A percentile compares a stretch with the other conserved stretches of the same genome.
Conservation (phyloP, 37 sponge, comb jelly and placozoan species). For the Aplysina aerophoba region DNA sequence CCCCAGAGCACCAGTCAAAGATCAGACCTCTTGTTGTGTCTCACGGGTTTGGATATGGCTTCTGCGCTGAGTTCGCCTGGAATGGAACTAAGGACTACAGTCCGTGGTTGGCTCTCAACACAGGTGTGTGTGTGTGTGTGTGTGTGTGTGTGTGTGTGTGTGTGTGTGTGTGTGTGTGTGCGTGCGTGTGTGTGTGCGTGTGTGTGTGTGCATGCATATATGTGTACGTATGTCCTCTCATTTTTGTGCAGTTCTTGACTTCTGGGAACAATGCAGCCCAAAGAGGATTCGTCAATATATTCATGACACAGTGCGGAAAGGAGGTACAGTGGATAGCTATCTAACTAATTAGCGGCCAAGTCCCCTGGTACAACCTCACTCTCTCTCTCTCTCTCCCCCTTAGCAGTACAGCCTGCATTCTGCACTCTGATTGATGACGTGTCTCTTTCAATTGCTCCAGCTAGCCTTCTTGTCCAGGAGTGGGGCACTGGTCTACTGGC, state of each 20-base stretch:
- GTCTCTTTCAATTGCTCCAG: not conserved
- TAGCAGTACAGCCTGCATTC: no score
- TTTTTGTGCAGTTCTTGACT: slow-evolving; percentile 58
- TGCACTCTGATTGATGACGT: no score
- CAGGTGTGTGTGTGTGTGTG: slow-evolving; percentile 33
- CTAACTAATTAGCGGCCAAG: no score
- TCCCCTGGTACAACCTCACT: no score
- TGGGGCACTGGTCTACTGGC: slow-evolving; percentile 72
- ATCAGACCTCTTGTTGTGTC: slow-evolving; percentile 80
- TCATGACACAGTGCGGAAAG: slow-evolving; percentile 41
- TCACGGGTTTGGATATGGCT: slow-evolving; percentile 75
- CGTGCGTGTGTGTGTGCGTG: no score
- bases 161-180: no score
- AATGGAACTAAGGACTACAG: slow-evolving; percentile 61
- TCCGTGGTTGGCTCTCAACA: slow-evolving; percentile 37
- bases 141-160: not conserved
- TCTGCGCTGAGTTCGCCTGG: slow-evolving; percentile 79
- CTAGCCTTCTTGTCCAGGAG: slow-evolving; percentile 28
- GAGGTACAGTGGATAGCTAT: no score
- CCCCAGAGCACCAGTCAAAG: slow-evolving; percentile 34
- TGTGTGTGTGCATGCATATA: no score
- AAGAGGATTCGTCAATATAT: slow-evolving; percentile 69
- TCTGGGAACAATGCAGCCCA: slow-evolving; percentile 72
- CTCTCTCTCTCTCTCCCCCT: no score
- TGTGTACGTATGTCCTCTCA: not conserved